Evolutionary conservation across 2,797 vertebrate species (phyloP), one percentile per base, ranked within the genome.

Genomic region (Myiothlypis chrysogaster): DNA sequence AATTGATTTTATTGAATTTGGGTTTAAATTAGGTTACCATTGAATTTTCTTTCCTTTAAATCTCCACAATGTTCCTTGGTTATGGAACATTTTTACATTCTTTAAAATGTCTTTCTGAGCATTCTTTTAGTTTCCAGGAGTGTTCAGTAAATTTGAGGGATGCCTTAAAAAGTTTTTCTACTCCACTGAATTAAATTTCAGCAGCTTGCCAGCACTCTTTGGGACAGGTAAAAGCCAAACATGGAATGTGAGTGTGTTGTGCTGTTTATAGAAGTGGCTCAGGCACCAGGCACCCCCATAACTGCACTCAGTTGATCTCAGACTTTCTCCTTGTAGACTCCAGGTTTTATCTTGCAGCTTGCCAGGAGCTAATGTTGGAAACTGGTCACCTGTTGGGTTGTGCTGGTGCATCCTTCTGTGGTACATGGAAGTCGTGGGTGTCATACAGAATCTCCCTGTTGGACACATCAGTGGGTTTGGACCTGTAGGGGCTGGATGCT

Each of bases 351-450:
- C 41, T 76, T 72, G 15, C 34, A 63, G 1, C 22, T 79, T 60
- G 23, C 9, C 65, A 25, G 8, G 43, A 79, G 55, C 61, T 64
- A 1, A 20, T 44, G 27, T 6, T 56, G 46, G 68, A 37, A 79
- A 22, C 14, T 44, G 27, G 39, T 69, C 10, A 5, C 4, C 5
- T 25, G 0, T 19, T 79, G 39, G 8, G 11, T 61, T 65, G n/a
- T 61, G 8, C 13, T 37, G 59, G 21, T 27, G 3, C 34, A 3
- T 83, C 14, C 4, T 41, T 43, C 7, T 9, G 30, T 70, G 30
- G 27, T 16, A 5, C 23, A 15, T 9, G 20, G 5, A 10, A 0
- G 2, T 7, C 6, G 0, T 2, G 6, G 19, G 27, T 52, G 34
- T 43, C 34, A 4, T 37, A 17, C 46, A 71, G n/a, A 25, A 5